Conservation (phyloP, 2,888 invertebrate species). For the Drosophila paranaensis region DNA sequence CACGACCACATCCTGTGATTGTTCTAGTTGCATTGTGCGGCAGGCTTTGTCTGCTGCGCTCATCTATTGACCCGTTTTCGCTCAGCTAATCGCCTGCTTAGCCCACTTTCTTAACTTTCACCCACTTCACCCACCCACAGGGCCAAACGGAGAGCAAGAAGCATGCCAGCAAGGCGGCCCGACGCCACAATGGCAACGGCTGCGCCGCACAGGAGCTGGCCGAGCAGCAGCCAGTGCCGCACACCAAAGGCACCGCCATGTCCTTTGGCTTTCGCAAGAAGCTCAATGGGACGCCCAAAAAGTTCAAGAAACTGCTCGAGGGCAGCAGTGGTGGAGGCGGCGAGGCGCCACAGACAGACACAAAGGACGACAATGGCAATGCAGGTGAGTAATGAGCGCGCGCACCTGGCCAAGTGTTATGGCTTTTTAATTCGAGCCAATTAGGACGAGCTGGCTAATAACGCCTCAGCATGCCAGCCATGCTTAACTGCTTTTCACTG, state of each 20-base stretch:
- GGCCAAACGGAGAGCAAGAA: conserved; percentile 85
- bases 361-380: conserved; percentile 84
- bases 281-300: conserved; percentile 86
- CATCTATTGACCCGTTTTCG: conserved; percentile 59
- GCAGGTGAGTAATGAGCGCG: conserved; percentile 73
- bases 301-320: conserved; percentile 81
- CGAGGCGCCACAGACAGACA: conserved; percentile 40
- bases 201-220: conserved; percentile 32
- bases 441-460: conserved; percentile 39
- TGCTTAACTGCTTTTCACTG: conserved; percentile 2
- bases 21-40: conserved; percentile 40
- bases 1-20: conserved; percentile 14
- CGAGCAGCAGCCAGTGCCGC: conserved; percentile 59
- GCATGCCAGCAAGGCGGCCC: conserved; percentile 62
- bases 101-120: conserved; percentile 11
- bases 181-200: conserved; percentile 61
- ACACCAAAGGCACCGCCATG: conserved; percentile 89
- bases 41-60: conserved; percentile 29
- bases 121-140: conserved; percentile 56
- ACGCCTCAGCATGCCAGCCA: conserved; percentile 43
- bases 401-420: conserved; percentile 35
- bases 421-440: conserved; percentile 60
- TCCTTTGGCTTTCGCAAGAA: conserved; percentile 93
- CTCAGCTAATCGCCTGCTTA: conserved; percentile 22
- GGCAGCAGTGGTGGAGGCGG: conserved; percentile 39